These are phyloP conservation scores for Urosaurus nigricauda DNA, from an alignment of 2,797 vertebrate species.

Conservation along the genomic window DNA sequence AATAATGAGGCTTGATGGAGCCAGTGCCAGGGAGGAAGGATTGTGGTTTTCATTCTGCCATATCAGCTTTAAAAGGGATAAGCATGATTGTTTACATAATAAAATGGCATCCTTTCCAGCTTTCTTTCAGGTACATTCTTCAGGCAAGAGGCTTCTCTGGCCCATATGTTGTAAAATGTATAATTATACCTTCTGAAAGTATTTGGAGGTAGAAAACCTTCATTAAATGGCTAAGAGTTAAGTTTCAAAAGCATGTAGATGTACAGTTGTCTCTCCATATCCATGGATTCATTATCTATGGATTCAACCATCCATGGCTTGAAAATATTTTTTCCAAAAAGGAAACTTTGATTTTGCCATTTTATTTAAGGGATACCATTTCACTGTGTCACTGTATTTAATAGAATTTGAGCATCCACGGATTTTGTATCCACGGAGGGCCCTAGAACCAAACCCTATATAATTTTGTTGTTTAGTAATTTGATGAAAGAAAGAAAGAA, in stretches of 20 bases:
- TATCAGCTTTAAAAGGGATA: slow-evolving; percentile 56
- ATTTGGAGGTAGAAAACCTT: not conserved
- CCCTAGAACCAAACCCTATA: not conserved
- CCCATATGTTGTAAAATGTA: slow-evolving; percentile 1
- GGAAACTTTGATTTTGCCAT: no score
- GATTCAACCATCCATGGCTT: no score
- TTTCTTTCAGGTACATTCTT: no score
- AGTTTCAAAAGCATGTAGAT: not conserved
- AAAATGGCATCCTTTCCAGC: slow-evolving; percentile 45
- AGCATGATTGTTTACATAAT: slow-evolving; percentile 68
- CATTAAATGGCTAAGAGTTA: not conserved
- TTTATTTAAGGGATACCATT: no score
- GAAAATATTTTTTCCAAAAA: no score
- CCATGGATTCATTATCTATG: no score
- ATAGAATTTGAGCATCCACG: no score
- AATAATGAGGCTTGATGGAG: slow-evolving; percentile 27
- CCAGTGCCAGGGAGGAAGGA: slow-evolving; percentile 57
- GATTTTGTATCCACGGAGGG: no score
- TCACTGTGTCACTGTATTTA: no score
- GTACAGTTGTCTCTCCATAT: no score
- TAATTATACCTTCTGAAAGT: not conserved
- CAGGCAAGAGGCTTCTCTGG: not conserved
- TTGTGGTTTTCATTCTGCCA: slow-evolving; percentile 34
- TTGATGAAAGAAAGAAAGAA: not conserved
- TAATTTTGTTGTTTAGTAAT: not conserved